Base-by-base conservation (phyloP, 2,797 vertebrate genomes). In the Takifugu ocellatus region DNA sequence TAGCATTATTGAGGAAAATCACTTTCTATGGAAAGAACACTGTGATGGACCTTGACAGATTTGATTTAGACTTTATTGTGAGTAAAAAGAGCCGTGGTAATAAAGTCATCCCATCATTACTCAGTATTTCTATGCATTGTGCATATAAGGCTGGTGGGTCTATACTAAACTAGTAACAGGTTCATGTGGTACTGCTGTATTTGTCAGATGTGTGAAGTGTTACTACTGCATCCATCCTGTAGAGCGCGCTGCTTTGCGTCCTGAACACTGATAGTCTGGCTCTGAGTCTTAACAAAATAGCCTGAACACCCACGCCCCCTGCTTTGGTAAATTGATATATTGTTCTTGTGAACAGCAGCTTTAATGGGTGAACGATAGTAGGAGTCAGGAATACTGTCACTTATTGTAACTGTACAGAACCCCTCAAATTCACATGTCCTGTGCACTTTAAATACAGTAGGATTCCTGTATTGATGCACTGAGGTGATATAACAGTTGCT, bases 161-260 rank as follows among this genome's bases (percentile, higher is more conserved):
- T 78, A 58, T 6, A 54, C 50, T 51, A 58, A 72, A 69, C 71
- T 66, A 68, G 59, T 61, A 45, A 72, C 51, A 51, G 70, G 58
- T 75, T 70, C 74, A 75, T 81, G 61, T 63, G 27, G 25, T 68
- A 61, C 76, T 74, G 68, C 73, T 39, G 54, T 82, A 77, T 61
- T 79, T 72, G 85, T 88, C 84, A 86, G 87, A 88, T 85, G 85
- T 82, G 84, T 89, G 86, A 89, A 70, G 83, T 87, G 84, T 88
- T 89, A 77, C 82, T 77, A 75, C 83, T 78, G 73, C 67, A 69
- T 85, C 74, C 77, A 81, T 78, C 86, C 80, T 84, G 70, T 85
- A 80, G 82, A 84, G 82, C 68, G 85, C 6, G 75, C 80, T 76
- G 64, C 50, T 63, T 55, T 70, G 85, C 87, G 85, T 88, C 82